phyloP scores from a whole-genome alignment of 2,797 vertebrate species.

The Chelidonichthys spinosus region DNA sequence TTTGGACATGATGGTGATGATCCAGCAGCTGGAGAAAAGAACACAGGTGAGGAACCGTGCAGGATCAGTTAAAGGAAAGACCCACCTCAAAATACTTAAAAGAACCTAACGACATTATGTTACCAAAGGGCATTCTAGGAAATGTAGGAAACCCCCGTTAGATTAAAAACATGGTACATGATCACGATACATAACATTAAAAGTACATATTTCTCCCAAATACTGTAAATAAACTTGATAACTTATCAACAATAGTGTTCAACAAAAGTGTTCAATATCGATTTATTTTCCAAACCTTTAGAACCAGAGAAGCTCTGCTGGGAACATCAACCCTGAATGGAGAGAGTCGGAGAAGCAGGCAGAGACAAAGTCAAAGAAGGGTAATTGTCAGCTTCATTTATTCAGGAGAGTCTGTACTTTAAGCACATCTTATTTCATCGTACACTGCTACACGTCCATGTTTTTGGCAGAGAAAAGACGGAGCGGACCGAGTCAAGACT shows the following conservation, averaged over 20 bases:
- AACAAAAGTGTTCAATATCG: fast-evolving
- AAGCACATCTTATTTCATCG: not conserved
- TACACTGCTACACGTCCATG: not conserved
- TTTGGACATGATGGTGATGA: slow-evolving; percentile 85
- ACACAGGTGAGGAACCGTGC: slow-evolving; percentile 81
- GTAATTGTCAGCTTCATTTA: slow-evolving; percentile 27
- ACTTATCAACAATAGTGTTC: not conserved
- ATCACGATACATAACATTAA: not conserved
- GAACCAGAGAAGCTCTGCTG: slow-evolving; percentile 37
- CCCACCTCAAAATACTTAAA: not conserved
- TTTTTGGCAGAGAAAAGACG: slow-evolving; percentile 48
- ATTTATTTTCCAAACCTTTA: slow-evolving; percentile 19
- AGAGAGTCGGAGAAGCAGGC: slow-evolving; percentile 21
- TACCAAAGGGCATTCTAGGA: not conserved
- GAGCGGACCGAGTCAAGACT: slow-evolving; percentile 17
- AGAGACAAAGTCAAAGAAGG: slow-evolving; percentile 21
- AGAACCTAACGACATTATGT: not conserved
- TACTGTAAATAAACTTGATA: not conserved
- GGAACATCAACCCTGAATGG: slow-evolving; percentile 5
- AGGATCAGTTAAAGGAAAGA: not conserved
- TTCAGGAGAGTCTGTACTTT: not conserved
- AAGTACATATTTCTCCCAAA: not conserved
- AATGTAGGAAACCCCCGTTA: not conserved
- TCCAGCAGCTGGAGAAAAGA: slow-evolving; percentile 88
- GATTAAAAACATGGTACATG: not conserved